Conservation (phyloP, 1,140 invertebrate species). For the Aphis gossypii region DNA sequence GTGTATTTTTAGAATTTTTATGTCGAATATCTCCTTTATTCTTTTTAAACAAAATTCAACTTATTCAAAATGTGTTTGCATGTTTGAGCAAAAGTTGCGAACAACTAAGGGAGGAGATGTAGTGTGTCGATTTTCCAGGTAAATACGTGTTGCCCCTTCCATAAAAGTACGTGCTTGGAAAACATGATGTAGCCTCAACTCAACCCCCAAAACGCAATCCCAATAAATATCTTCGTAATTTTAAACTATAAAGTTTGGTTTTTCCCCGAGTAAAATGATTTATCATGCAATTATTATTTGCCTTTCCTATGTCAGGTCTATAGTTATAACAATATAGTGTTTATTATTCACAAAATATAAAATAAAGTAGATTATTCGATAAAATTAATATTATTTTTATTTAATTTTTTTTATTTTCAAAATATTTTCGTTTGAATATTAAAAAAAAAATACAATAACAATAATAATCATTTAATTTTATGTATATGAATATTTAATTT, state of each 20-base stretch:
- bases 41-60: conserved; percentile 35
- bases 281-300: conserved; percentile 50
- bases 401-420: too few species aligned
- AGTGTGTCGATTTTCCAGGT: conserved; percentile 40
- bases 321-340: neutral
- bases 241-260: conserved; percentile 47
- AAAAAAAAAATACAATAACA: too few species aligned
- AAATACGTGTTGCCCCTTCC: conserved; percentile 42
- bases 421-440: too few species aligned
- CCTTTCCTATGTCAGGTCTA: neutral
- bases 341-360: conserved; percentile 11
- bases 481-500: neutral
- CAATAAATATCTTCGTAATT: conserved; percentile 55
- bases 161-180: conserved; percentile 27
- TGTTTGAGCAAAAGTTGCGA: conserved; percentile 16
- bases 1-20: neutral
- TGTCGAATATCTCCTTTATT: neutral
- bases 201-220: conserved; percentile 7
- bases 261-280: conserved; percentile 29
- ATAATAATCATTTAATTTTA: neutral
- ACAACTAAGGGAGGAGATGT: neutral
- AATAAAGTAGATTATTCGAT: neutral
- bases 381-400: neutral
- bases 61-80: conserved; percentile 42
- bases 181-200: conserved; percentile 22